Conservation (phyloP, 2,888 invertebrate species). For the Cetonia aurata region DNA sequence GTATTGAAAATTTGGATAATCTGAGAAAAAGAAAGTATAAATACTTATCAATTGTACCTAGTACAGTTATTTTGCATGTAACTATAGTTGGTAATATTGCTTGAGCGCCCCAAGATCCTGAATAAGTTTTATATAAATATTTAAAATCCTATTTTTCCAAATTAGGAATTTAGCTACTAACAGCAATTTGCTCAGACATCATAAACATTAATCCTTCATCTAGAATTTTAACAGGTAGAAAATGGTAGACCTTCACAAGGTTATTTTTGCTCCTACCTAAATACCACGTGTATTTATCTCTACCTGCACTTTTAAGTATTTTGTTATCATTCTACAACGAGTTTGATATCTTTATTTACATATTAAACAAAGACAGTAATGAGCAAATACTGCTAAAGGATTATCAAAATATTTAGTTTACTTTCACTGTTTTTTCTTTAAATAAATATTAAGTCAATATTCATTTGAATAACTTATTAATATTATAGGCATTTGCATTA, state of each 20-base stretch:
- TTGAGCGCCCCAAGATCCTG: too few species aligned
- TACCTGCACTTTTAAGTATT: not conserved
- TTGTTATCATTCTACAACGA: slow-evolving; percentile 3
- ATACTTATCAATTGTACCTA: too few species aligned
- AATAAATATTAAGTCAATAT: not conserved
- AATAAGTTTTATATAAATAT: too few species aligned
- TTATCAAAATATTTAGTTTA: slow-evolving; percentile 10
- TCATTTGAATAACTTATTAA: not conserved
- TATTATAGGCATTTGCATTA: not conserved
- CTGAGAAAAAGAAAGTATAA: too few species aligned
- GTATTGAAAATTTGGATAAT: too few species aligned
- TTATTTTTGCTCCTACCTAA: not conserved
- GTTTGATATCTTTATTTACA: slow-evolving; percentile 5
- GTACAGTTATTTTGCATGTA: too few species aligned
- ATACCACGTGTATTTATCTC: not conserved
- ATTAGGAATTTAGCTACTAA: too few species aligned
- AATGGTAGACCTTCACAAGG: slow-evolving; percentile 4
- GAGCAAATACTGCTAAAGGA: not conserved
- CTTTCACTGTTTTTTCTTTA: not conserved
- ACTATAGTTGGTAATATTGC: too few species aligned
- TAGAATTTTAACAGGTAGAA: slow-evolving; percentile 1
- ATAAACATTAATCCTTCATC: too few species aligned
- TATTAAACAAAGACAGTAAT: slow-evolving; percentile 8
- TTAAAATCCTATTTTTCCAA: too few species aligned
- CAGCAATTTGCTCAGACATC: too few species aligned